Conservation (phyloP, 2,113 vertebrate genomes). For the Barbus barbus region DNA sequence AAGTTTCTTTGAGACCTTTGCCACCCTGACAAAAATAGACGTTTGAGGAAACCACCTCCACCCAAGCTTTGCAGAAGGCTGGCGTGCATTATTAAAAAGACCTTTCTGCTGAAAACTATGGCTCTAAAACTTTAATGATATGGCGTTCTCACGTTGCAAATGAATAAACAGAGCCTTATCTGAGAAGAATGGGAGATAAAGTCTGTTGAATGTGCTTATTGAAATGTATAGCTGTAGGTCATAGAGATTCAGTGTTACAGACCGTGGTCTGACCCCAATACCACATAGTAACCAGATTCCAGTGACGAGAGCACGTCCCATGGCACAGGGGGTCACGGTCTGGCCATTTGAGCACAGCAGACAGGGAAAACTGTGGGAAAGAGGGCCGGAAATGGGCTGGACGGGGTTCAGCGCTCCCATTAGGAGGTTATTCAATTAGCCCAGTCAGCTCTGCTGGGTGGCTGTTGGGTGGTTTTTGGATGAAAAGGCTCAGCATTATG, state of each 20-base stretch:
- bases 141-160: slow-evolving; percentile 54
- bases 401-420: slow-evolving; percentile 40
- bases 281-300: slow-evolving; percentile 5
- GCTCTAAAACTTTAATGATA: slow-evolving; percentile 63
- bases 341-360: slow-evolving; percentile 32
- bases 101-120: slow-evolving; percentile 52
- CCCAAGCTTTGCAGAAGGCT: slow-evolving; percentile 40
- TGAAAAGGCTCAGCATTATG: slow-evolving; percentile 70
- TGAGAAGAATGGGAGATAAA: slow-evolving; percentile 43
- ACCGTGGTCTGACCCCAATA: neutral
- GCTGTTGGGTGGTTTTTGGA: slow-evolving; percentile 62
- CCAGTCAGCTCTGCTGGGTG: slow-evolving; percentile 45
- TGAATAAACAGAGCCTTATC: slow-evolving; percentile 50
- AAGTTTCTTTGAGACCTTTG: neutral
- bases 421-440: slow-evolving; percentile 51
- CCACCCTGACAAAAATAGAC: slow-evolving; percentile 15
- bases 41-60: slow-evolving; percentile 43
- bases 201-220: slow-evolving; percentile 9
- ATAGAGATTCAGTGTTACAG: neutral
- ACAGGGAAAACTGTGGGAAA: slow-evolving; percentile 43
- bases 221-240: slow-evolving; percentile 2
- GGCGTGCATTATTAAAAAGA: slow-evolving; percentile 55
- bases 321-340: slow-evolving; percentile 21
- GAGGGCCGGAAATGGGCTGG: slow-evolving; percentile 54
- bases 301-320: slow-evolving; percentile 11